Evolutionary conservation across 1,140 invertebrate genomes (phyloP).

Genomic region (Trachymyrmex cornetzi): DNA sequence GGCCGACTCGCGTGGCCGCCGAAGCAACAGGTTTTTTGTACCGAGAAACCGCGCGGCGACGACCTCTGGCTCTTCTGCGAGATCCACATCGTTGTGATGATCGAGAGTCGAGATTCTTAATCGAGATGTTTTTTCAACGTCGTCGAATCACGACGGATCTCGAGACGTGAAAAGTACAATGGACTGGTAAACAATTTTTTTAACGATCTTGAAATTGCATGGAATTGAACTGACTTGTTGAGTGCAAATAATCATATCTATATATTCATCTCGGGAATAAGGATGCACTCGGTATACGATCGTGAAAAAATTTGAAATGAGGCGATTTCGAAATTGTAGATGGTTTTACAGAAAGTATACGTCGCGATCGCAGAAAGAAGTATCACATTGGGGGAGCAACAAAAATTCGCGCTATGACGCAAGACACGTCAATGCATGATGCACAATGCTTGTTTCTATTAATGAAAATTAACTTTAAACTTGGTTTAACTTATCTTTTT

Average conservation of each 20-base stretch:
- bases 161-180: not conserved
- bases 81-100: not conserved
- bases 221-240: not conserved
- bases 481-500: too few species aligned
- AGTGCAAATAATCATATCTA: not conserved
- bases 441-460: too few species aligned
- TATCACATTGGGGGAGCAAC: not conserved
- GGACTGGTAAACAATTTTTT: not conserved
- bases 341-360: not conserved
- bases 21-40: constrained; percentile 80
- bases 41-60: constrained; percentile 56
- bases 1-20: constrained; percentile 49
- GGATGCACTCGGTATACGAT: not conserved
- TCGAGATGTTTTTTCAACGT: not conserved
- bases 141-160: not conserved
- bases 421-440: not conserved
- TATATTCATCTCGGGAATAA: not conserved
- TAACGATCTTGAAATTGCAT: not conserved
- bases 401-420: constrained; percentile 19
- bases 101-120: not conserved
- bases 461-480: too few species aligned
- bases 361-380: too few species aligned
- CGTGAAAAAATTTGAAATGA: not conserved
- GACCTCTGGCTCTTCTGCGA: constrained; percentile 23
- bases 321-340: constrained; percentile 8